phyloP scores from a whole-genome alignment of 2,888 invertebrate species.

The Melangyna quadrimaculata region DNA sequence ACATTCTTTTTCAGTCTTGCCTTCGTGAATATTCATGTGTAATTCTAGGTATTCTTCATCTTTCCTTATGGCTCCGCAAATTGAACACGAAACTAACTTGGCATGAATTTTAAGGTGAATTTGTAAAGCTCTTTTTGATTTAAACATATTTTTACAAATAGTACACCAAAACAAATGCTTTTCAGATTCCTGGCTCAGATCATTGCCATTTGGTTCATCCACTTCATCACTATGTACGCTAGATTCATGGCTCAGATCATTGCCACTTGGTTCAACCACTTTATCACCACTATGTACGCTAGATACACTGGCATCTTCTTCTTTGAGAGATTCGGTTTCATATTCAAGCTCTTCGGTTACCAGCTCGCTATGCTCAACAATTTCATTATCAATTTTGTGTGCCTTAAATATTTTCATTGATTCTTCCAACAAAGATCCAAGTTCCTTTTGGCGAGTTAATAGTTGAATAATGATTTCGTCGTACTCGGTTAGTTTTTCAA shows the following conservation, averaged over 20 bases:
- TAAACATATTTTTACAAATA: slow-evolving; percentile 22
- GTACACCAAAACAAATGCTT: slow-evolving; percentile 3
- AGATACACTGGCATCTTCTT: background rate
- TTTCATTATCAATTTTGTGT: slow-evolving; percentile 7
- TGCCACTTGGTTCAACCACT: background rate
- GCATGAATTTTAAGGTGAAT: slow-evolving; percentile 14
- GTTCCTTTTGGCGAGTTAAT: slow-evolving; percentile 76
- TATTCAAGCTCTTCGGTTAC: background rate
- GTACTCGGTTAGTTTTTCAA: slow-evolving; percentile 76
- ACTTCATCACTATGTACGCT: slow-evolving; percentile 43
- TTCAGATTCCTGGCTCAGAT: background rate
- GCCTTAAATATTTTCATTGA: slow-evolving; percentile 73
- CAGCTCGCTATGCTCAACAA: slow-evolving; percentile 44
- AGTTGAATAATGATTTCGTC: slow-evolving; percentile 78
- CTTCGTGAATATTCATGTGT: slow-evolving; percentile 79
- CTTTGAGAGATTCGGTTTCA: background rate
- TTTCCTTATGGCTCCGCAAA: slow-evolving; percentile 76
- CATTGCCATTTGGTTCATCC: background rate
- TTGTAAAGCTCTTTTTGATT: slow-evolving; percentile 17
- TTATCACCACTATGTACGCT: slow-evolving; percentile 42
- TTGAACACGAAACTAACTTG: slow-evolving; percentile 72
- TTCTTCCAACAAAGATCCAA: slow-evolving; percentile 75
- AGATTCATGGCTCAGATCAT: background rate
- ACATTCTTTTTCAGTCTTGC: slow-evolving; percentile 78
- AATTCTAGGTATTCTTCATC: slow-evolving; percentile 78